Conservation (phyloP, 2,797 vertebrate genomes). For the Sebastes matsubarae region DNA sequence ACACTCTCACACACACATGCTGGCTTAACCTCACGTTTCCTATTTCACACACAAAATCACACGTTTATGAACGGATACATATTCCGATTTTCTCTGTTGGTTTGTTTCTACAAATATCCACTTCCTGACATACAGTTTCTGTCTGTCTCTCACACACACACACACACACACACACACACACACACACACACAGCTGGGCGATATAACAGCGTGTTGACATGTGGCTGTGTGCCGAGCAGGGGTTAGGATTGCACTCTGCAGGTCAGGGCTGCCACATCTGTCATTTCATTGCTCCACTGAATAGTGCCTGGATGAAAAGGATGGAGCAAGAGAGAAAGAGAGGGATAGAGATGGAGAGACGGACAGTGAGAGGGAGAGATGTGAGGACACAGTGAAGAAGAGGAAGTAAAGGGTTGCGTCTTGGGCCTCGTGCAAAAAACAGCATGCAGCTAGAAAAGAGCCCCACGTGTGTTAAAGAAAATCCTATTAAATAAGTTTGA, state of each 20-base stretch:
- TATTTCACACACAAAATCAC: not conserved
- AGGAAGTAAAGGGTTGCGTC: not conserved
- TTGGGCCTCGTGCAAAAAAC: not conserved
- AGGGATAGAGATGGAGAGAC: not conserved
- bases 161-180: too few relatives aligned
- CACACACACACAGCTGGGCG: slow-evolving; percentile 21
- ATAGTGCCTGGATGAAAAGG: not conserved
- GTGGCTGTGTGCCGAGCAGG: slow-evolving; percentile 28
- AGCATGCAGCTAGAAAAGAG: not conserved
- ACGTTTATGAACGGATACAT: not conserved
- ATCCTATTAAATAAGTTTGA: not conserved
- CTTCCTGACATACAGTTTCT: not conserved
- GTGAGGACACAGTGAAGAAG: not conserved
- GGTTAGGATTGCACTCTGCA: slow-evolving; percentile 53
- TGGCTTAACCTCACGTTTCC: not conserved
- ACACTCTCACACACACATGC: too few relatives aligned
- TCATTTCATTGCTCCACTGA: slow-evolving; percentile 26
- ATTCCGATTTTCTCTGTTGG: not conserved
- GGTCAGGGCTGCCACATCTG: slow-evolving; percentile 62
- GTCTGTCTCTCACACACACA: not conserved
- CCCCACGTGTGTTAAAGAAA: not conserved
- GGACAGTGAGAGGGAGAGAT: not conserved
- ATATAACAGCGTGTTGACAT: slow-evolving; percentile 37
- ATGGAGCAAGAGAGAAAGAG: not conserved
- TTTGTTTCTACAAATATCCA: not conserved